Evolutionary conservation across 2,113 vertebrate genomes (phyloP).

Genomic region (Entelurus aequoreus): DNA sequence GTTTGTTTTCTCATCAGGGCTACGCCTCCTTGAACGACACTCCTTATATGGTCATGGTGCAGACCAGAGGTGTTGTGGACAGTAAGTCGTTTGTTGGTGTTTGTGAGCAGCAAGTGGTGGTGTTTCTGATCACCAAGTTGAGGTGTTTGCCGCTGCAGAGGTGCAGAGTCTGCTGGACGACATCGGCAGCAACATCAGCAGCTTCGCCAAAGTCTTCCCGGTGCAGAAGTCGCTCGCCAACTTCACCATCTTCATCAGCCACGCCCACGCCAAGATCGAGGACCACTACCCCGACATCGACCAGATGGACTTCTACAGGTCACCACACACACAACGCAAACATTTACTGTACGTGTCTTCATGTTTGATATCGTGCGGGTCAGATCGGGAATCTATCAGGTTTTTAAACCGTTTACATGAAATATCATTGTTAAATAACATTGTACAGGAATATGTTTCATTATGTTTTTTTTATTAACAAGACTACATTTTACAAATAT

Average conservation of each 20-base stretch:
- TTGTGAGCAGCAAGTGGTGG: background rate
- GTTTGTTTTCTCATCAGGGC: slow-evolving; percentile 67
- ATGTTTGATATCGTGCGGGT: too few species aligned
- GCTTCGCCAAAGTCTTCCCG: slow-evolving; percentile 71
- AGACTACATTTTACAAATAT: too few species aligned
- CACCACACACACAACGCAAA: slow-evolving; percentile 4
- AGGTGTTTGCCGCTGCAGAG: slow-evolving; percentile 27
- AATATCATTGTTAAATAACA: too few species aligned
- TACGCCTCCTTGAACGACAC: slow-evolving; percentile 81
- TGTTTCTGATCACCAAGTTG: background rate
- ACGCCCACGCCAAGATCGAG: slow-evolving; percentile 75
- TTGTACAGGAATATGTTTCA: too few species aligned
- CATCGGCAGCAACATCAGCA: slow-evolving; percentile 74
- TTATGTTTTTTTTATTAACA: too few species aligned
- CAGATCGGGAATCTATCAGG: too few species aligned
- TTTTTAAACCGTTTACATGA: too few species aligned
- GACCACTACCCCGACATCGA: slow-evolving; percentile 78
- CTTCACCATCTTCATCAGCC: slow-evolving; percentile 70
- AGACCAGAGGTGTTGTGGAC: slow-evolving; percentile 74
- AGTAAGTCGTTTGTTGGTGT: slow-evolving; percentile 68
- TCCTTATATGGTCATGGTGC: slow-evolving; percentile 76
- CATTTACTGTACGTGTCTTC: too few species aligned
- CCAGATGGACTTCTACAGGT: slow-evolving; percentile 89
- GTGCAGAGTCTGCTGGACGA: slow-evolving; percentile 67
- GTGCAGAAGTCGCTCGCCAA: slow-evolving; percentile 72